Evolutionary conservation across 2,888 invertebrate genomes (phyloP).

Genomic region (Andrena praecox): DNA sequence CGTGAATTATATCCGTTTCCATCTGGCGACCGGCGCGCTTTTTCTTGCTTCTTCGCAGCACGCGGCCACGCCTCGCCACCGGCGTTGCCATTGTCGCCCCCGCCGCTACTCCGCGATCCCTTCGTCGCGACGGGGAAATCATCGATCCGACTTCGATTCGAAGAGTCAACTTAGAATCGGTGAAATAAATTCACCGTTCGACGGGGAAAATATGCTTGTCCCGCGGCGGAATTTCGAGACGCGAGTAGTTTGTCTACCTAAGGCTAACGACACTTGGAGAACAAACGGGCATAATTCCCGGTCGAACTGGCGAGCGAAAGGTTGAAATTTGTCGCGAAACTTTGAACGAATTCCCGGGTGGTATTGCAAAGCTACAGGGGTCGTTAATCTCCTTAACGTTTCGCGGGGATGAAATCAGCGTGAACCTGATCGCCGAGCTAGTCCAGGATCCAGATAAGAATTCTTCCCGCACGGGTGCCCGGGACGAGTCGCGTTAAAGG

Average conservation of each 20-base stretch:
- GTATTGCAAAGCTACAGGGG: neutral
- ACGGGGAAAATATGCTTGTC: neutral
- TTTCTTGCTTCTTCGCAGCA: neutral
- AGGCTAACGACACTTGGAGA: constrained; percentile 3
- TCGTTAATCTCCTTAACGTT: no score
- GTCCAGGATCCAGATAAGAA: neutral
- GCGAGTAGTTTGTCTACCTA: neutral
- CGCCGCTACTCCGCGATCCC: neutral
- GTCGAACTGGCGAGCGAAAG: neutral
- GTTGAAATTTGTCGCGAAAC: neutral
- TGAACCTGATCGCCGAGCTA: no score
- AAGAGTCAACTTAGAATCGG: neutral
- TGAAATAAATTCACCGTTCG: neutral
- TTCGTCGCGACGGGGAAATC: neutral
- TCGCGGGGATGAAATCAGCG: no score
- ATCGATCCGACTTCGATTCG: constrained; percentile 7
- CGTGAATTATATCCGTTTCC: constrained; percentile 50
- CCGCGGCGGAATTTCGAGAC: neutral
- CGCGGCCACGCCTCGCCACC: neutral
- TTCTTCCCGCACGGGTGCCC: neutral
- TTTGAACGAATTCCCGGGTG: neutral
- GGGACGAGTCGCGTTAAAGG: neutral
- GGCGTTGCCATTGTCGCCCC: neutral
- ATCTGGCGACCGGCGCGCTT: constrained; percentile 13
- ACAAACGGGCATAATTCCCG: neutral